These are phyloP conservation scores for Odontamblyopus rebecca DNA, from an alignment of 2,797 vertebrate genomes.

Conservation along the genomic window DNA sequence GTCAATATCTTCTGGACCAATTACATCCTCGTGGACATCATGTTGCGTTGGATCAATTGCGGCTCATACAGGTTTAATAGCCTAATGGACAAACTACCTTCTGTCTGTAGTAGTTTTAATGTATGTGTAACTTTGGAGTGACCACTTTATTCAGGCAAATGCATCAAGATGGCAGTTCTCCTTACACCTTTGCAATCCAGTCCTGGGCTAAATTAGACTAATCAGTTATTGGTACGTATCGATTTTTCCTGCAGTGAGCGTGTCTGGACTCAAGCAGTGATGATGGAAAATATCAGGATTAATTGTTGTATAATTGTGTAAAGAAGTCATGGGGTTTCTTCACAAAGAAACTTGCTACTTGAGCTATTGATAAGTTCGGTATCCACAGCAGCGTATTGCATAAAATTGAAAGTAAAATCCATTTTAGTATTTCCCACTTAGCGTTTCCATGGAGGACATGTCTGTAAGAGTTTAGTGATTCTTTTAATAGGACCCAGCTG, in stretches of 20 bases:
- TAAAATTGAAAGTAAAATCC: not conserved
- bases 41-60: conserved; percentile 27
- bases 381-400: not conserved
- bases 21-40: conserved; percentile 30
- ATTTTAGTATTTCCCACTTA: no score
- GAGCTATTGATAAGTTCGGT: not conserved
- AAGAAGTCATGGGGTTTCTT: not conserved
- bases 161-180: conserved; percentile 1
- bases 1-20: conserved; percentile 38
- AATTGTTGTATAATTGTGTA: not conserved
- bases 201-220: conserved; percentile 3
- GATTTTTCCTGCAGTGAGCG: conserved; percentile 16
- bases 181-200: conserved; percentile 14
- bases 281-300: not conserved
- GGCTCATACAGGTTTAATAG: conserved; percentile 37
- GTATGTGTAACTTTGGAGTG: not conserved
- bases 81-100: not conserved
- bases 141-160: conserved; percentile 11
- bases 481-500: conserved; percentile 27
- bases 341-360: not conserved
- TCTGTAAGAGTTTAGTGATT: conserved; percentile 21
- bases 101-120: conserved; percentile 23
- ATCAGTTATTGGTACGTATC: not conserved
- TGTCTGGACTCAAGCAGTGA: not conserved
- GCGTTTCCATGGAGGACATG: not conserved